Evolutionary conservation across 2,797 vertebrate species (phyloP).

Genomic region (Loriculus beryllinus): DNA sequence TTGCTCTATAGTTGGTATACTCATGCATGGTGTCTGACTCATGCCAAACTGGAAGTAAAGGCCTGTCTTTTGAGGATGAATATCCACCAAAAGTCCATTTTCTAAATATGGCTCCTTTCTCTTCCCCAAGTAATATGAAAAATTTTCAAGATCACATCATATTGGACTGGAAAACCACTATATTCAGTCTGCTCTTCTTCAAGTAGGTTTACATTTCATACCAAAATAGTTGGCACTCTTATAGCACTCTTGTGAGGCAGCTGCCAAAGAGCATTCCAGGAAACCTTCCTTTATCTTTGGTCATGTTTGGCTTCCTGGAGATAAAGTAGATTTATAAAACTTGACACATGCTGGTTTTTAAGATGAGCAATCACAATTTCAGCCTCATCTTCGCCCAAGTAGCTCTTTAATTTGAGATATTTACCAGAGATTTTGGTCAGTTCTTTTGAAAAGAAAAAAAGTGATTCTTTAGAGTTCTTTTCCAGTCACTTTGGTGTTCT

Average conservation of each 20-base stretch:
- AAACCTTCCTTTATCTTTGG: background rate
- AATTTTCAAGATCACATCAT: background rate
- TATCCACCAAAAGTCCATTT: background rate
- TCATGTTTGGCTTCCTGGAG: slow-evolving; percentile 9
- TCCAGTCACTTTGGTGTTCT: background rate
- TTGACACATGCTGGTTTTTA: slow-evolving; percentile 23
- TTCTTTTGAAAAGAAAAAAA: background rate
- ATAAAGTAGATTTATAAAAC: slow-evolving; percentile 46
- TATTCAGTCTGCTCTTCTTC: background rate
- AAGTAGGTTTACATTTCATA: background rate
- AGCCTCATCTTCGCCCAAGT: background rate
- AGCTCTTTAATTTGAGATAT: slow-evolving; percentile 15
- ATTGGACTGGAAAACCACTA: background rate
- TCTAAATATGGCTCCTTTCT: background rate
- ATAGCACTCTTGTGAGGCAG: background rate
- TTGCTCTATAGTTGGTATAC: background rate
- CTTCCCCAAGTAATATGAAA: background rate
- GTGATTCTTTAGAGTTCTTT: background rate
- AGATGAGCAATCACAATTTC: background rate
- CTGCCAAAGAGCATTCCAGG: background rate
- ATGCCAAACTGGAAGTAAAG: background rate
- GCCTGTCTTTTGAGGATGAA: background rate
- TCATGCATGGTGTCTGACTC: background rate
- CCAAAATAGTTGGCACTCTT: background rate
- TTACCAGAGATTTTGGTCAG: slow-evolving; percentile 26